Evolutionary conservation across 1,140 invertebrate species (phyloP).

Genomic region (Monochamus saltuarius): DNA sequence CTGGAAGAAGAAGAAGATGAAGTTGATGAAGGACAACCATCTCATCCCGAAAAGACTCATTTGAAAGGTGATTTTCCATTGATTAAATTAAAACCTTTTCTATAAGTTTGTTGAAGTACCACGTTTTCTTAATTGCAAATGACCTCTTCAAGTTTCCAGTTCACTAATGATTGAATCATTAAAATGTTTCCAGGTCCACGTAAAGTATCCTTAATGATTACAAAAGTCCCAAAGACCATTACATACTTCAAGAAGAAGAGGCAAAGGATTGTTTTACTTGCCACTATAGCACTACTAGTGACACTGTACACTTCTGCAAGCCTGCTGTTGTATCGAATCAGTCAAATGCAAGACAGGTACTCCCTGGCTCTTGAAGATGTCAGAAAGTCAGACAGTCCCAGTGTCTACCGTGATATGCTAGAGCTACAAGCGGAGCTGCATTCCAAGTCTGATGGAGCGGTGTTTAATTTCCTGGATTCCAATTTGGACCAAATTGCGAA

Average conservation of each 20-base stretch:
- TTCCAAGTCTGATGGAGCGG: conserved; percentile 59
- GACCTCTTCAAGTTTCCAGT: not conserved
- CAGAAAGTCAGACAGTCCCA: conserved; percentile 48
- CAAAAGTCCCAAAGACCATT: too few species aligned
- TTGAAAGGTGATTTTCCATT: conserved; percentile 11
- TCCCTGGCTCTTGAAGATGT: conserved; percentile 32
- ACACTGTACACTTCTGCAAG: conserved; percentile 53
- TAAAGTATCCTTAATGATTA: not conserved
- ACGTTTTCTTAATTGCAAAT: too few species aligned
- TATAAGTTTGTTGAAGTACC: too few species aligned
- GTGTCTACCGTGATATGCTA: conserved; percentile 59
- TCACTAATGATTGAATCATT: too few species aligned
- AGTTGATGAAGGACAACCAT: not conserved
- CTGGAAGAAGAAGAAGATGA: conserved; percentile 29
- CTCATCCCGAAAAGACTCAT: too few species aligned
- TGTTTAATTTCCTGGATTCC: conserved; percentile 61
- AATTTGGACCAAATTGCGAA: conserved; percentile 62
- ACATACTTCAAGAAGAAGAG: conserved; percentile 18
- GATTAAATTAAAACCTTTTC: conserved; percentile 25
- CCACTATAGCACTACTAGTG: conserved; percentile 49
- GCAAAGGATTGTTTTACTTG: conserved; percentile 44
- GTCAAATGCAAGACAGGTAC: conserved; percentile 47
- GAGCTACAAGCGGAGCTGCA: conserved; percentile 60
- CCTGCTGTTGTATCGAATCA: conserved; percentile 52
- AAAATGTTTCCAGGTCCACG: not conserved